Evolutionary conservation across 1,140 invertebrate species (phyloP), one percentile per base, ranked within the genome.

Genomic region (Pissodes strobi): DNA sequence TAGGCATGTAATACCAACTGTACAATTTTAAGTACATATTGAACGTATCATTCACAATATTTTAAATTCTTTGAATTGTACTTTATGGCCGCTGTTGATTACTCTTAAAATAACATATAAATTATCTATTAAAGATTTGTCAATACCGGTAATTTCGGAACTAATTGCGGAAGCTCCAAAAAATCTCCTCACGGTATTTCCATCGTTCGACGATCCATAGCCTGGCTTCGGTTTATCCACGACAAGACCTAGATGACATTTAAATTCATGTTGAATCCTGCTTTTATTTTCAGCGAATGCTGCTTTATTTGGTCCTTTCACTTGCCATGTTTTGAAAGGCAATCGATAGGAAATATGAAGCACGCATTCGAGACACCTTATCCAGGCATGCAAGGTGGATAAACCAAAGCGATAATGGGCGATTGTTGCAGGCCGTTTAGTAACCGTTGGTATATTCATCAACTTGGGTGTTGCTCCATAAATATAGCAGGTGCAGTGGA

Each of bases 111-210:
- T 52, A 9, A 13, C 1, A 10, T 5, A 15, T 9, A 52, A 52
- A 27, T 34, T 27, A 8, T 13, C 21, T 1, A 52, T 52, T 1
- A 52, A 13, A 3, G 10, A 8, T 17, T 34, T 9, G 30, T 80
- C 72, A 46, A 76, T 56, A 13, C 72, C 73, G 17, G 64, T 79
- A 30, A 79, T 78, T 55, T 65, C 48, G 55, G 72, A 65, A 60
- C 72, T 66, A 67, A 70, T 51, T 39, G 66, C 51, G n/a, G 70
- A 56, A 55, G 77, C 45, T 41, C 53, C 38, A 55, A 78, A 79
- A 69, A 79, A 78, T 58, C 43, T 53, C 60, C 77, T 69, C 15
- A 69, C 71, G 9, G 73, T 76, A 65, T 79, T 79, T 12, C 74
- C 75, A 63, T 76, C 73, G 57, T 78, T 79, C 5, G 74, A 73